Evolutionary conservation across 2,888 invertebrate species (phyloP).

Genomic region (Masnerella sp.): DNA sequence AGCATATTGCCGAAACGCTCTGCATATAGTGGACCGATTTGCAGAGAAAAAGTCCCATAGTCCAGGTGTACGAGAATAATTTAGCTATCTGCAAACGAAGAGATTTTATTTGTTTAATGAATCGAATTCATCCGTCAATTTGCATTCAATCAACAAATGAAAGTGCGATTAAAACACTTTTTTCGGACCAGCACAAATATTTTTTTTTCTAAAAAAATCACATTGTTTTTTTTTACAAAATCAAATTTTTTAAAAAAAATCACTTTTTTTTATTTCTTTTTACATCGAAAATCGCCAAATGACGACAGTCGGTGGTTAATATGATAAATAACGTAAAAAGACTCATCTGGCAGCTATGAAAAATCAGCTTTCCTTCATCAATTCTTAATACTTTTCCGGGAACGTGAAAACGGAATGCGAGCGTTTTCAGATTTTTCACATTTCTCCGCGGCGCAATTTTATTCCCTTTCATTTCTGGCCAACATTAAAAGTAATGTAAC

Average conservation of each 20-base stretch:
- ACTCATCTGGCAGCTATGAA: slow-evolving; percentile 3
- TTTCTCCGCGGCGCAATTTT: not conserved
- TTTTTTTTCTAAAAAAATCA: too few species aligned
- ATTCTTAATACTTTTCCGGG: slow-evolving; percentile 4
- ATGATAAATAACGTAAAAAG: slow-evolving; percentile 2
- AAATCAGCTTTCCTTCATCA: slow-evolving; percentile 24
- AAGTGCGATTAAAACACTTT: not conserved
- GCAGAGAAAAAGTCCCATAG: slow-evolving; percentile 83
- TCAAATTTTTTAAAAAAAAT: too few species aligned
- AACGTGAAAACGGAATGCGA: slow-evolving; percentile 5
- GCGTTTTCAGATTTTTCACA: slow-evolving; percentile 15
- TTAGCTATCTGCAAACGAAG: slow-evolving; percentile 39
- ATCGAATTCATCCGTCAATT: too few species aligned
- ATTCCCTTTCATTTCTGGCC: not conserved
- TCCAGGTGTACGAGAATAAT: slow-evolving; percentile 79
- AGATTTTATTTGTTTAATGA: slow-evolving; percentile 1
- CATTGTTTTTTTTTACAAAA: too few species aligned
- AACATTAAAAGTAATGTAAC: slow-evolving; percentile 16
- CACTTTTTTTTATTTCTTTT: too few species aligned
- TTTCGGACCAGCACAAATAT: too few species aligned
- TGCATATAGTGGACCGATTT: slow-evolving; percentile 85
- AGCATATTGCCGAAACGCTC: slow-evolving; percentile 85
- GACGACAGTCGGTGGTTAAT: not conserved
- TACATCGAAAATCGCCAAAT: not conserved
- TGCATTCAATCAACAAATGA: too few species aligned